Evolutionary conservation across 2,797 vertebrate species (phyloP).

Genomic region (Sarcoramphus papa): DNA sequence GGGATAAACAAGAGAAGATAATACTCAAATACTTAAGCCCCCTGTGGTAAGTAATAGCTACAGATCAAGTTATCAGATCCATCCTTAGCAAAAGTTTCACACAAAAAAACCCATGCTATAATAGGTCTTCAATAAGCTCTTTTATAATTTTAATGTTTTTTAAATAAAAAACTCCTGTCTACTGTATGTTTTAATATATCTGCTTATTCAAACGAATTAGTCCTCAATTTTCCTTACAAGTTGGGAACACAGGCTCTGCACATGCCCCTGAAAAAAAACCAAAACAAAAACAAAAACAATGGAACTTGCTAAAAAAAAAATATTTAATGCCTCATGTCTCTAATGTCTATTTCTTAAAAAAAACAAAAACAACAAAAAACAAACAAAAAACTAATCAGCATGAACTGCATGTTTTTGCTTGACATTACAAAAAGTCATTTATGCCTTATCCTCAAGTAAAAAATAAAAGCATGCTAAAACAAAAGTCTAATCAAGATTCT

Average conservation of each 20-base stretch:
- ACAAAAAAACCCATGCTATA: accelerated
- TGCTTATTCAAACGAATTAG: not conserved
- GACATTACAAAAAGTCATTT: not conserved
- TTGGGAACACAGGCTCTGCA: not conserved
- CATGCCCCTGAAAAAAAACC: accelerated
- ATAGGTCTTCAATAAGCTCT: not conserved
- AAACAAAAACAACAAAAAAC: too few relatives aligned
- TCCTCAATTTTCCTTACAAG: not conserved
- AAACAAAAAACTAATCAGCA: not conserved
- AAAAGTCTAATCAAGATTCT: not conserved
- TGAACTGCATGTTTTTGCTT: not conserved
- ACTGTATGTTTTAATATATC: not conserved
- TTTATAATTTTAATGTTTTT: not conserved
- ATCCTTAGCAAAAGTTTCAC: not conserved
- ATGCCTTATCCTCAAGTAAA: not conserved
- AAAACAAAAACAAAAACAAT: not conserved
- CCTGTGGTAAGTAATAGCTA: not conserved
- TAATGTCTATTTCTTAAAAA: not conserved
- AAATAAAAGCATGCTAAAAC: not conserved
- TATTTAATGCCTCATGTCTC: not conserved
- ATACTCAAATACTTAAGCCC: not conserved
- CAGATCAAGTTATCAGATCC: not conserved
- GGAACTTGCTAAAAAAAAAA: not conserved
- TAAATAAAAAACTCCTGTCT: not conserved
- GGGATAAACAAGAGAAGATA: not conserved